Percentiles rank a stretch among this genome's conserved stretches.
Evolutionary conservation across 1,140 invertebrate species (phyloP).

Genomic region (Atta colombica): DNA sequence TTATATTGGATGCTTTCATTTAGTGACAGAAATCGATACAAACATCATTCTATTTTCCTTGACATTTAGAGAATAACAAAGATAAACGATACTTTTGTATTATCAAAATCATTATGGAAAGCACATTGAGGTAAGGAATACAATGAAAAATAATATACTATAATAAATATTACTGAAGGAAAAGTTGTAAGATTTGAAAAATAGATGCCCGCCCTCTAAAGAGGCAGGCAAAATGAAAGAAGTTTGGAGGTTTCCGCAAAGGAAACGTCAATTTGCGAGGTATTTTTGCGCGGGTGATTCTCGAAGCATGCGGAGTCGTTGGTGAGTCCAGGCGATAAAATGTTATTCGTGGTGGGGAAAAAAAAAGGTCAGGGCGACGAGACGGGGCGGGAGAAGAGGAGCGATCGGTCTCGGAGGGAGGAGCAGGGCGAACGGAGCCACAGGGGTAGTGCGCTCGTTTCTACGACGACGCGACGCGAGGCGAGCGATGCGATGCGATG

Average conservation of each 20-base stretch:
- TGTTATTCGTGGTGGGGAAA: neutral
- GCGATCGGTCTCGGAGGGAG: neutral
- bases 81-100: no score
- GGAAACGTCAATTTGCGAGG: neutral
- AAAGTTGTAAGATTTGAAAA: no score
- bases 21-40: no score
- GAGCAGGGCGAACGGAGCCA: slow-evolving; percentile 34
- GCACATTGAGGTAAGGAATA: no score
- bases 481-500: slow-evolving; percentile 55
- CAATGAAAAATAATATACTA: no score
- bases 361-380: slow-evolving; percentile 17
- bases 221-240: no score
- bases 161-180: no score
- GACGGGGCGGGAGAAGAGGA: neutral
- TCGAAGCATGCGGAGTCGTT: neutral
- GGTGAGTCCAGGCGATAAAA: neutral
- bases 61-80: no score
- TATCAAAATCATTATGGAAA: no score
- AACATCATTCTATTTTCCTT: no score
- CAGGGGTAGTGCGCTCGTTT: slow-evolving; percentile 66
- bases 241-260: neutral
- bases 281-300: slow-evolving; percentile 16
- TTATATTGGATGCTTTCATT: no score
- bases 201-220: no score
- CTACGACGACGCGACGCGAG: slow-evolving; percentile 59